phyloP scores from a whole-genome alignment of 2,113 vertebrate species.

The Pungitius pungitius region DNA sequence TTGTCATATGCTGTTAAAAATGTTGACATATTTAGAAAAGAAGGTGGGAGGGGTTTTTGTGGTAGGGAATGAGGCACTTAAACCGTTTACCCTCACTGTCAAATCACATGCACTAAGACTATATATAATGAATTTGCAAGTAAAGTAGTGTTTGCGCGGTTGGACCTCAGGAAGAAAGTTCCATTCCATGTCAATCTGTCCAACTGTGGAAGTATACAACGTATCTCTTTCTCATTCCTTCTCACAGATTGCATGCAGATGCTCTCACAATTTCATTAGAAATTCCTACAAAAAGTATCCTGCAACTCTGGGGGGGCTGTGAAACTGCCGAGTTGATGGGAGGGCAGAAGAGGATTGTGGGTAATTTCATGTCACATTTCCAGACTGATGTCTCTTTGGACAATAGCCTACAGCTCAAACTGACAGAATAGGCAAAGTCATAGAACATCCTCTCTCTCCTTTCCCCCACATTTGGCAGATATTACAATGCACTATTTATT shows the following conservation, averaged over 20 bases:
- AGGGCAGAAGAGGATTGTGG: conserved; percentile 65
- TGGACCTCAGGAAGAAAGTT: conserved; percentile 45
- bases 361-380: conserved; percentile 75
- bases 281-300: conserved; percentile 62
- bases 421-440: conserved; percentile 50
- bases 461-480: conserved; percentile 10
- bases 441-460: conserved; percentile 7
- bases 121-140: conserved; percentile 42
- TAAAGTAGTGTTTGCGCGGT: conserved; percentile 29
- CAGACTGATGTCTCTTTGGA: conserved; percentile 61
- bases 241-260: conserved; percentile 1
- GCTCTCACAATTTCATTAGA: conserved; percentile 46
- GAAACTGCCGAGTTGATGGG: conserved; percentile 69
- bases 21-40: conserved; percentile 13
- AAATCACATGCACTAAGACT: conserved; percentile 14
- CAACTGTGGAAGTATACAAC: conserved; percentile 38
- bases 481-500: conserved; percentile 15
- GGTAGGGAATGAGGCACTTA: conserved; percentile 29
- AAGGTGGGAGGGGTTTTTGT: conserved; percentile 22
- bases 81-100: conserved; percentile 36
- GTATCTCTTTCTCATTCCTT: conserved; percentile 36
- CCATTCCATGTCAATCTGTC: conserved; percentile 53
- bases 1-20: conserved; percentile 42
- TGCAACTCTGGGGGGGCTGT: conserved; percentile 45
- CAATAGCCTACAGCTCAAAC: conserved; percentile 56